Evolutionary conservation across 2,797 vertebrate genomes (phyloP), one percentile per base, ranked within the genome.

Genomic region (Notoglanidium macrostoma): DNA sequence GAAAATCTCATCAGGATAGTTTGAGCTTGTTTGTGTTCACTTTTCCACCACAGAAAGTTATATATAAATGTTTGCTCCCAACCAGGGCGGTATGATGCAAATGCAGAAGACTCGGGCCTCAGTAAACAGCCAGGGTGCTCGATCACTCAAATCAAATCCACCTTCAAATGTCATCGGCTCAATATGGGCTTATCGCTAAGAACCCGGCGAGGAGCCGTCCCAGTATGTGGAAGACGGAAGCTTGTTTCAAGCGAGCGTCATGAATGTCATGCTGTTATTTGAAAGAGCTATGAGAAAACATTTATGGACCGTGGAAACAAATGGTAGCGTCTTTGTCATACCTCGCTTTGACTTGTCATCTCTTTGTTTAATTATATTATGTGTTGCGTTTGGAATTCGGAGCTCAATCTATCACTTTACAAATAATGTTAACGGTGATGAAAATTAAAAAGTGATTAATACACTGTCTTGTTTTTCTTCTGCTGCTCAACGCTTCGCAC

Each of bases 161-260:
- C 40, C 73, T 65, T 51, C 54, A 88, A 89, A 89, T 89, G 86
- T 89, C 79, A 87, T 86, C 65, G 19, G 89, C 72, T 88, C 79
- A 73, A 85, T 86, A 86, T 12, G 21, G 51, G 72, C 61, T 87
- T 83, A 87, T 77, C 55, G 57, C 72, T 57, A 54, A 87, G 86
- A 55, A 70, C 29, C 81, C 65, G 54, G 85, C 35, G 40, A 83
- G 80, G 67, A 80, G 82, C 32, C 17, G 12, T 49, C 12, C 44
- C 29, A 17, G 78, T 70, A 79, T 55, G 72, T 73, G n/a, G 57
- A 65, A 40, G 78, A 83, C 78, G 83, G 82, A 76, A 81, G 61
- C 78, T 67, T 67, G 61, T 81, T 81, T 81, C 67, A 89, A 74
- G n/a, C 6, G 46, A 82, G 61, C 61, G 59, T 59, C 40, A n/a